Percentiles rank a stretch among this genome's conserved stretches.
Evolutionary conservation across 2,888 invertebrate species (phyloP).

Genomic region (Arctia plantaginis): DNA sequence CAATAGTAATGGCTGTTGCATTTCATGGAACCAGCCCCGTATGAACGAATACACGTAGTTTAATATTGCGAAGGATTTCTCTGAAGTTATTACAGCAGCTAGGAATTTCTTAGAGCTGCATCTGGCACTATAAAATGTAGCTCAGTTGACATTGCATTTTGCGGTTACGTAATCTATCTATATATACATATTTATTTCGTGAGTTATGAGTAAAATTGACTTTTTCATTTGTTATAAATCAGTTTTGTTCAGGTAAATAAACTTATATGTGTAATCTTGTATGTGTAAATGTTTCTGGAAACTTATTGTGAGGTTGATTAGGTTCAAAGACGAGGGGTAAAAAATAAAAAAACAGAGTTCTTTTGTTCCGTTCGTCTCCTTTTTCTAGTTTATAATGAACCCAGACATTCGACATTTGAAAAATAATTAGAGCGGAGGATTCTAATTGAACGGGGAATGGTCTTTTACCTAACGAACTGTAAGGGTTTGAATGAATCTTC

Average conservation of each 20-base stretch:
- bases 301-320: neutral
- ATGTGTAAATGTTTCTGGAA: too few species aligned
- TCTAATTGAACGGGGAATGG: neutral
- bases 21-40: neutral
- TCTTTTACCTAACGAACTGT: constrained; percentile 2
- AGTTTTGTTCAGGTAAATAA: too few species aligned
- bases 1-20: neutral
- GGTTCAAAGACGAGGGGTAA: neutral
- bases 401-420: neutral
- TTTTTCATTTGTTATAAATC: too few species aligned
- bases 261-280: too few species aligned
- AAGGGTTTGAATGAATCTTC: neutral
- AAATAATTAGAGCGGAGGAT: neutral
- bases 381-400: neutral
- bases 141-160: neutral
- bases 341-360: neutral
- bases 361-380: neutral
- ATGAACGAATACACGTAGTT: neutral
- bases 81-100: neutral
- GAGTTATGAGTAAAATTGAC: too few species aligned
- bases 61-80: neutral
- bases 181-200: too few species aligned
- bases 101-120: neutral
- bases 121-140: neutral
- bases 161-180: neutral